These are phyloP conservation scores for Mastomys natalensis DNA, from an alignment of 2,113 vertebrate species.

Conservation along the genomic window DNA sequence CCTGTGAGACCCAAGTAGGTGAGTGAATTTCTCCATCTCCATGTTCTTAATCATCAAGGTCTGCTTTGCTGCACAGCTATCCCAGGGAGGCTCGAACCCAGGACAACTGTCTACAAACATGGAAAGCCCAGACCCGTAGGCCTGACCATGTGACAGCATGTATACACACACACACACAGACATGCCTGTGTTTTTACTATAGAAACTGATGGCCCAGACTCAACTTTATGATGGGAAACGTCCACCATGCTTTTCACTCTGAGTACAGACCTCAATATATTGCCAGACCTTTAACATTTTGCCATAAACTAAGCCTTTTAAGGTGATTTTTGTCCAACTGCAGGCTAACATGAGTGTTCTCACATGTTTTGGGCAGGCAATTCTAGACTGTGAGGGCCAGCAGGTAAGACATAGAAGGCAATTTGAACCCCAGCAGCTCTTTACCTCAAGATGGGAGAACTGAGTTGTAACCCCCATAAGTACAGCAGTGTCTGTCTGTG, in stretches of 20 bases:
- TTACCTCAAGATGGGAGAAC: too few relatives aligned
- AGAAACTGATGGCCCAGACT: not conserved
- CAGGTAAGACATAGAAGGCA: too few relatives aligned
- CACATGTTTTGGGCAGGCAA: not conserved
- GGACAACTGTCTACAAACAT: not conserved
- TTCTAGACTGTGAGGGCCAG: not conserved
- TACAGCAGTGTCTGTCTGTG: not conserved
- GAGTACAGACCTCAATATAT: not conserved
- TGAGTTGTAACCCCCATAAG: not conserved
- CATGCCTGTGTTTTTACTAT: too few relatives aligned
- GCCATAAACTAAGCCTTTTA: not conserved
- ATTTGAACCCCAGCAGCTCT: not conserved
- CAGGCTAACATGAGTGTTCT: not conserved
- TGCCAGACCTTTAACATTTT: not conserved
- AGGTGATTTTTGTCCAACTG: not conserved
- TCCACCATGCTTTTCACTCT: not conserved
- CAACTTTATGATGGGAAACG: rapidly evolving
- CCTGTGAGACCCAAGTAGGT: not conserved
- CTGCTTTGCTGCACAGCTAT: not conserved
- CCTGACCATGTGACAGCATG: rapidly evolving
- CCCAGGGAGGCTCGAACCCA: not conserved
- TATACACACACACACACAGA: not conserved
- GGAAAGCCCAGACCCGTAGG: too few relatives aligned
- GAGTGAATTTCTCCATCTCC: not conserved
- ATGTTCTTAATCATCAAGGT: not conserved